Evolutionary conservation across 2,113 vertebrate species (phyloP), one percentile per base, ranked within the genome.

Genomic region (Chaetops frenatus): DNA sequence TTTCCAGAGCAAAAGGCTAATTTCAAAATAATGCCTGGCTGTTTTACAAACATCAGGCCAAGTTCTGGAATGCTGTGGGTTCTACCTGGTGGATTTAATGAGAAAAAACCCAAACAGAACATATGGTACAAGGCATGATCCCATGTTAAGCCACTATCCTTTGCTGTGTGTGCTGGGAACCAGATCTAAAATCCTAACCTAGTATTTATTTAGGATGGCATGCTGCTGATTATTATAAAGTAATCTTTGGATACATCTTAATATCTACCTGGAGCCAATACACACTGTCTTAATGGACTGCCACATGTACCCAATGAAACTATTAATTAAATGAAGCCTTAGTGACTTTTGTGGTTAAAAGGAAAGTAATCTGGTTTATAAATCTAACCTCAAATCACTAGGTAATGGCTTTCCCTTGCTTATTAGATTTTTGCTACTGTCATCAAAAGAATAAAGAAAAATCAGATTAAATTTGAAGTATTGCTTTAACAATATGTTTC

Each of bases 261-360:
- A 91, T 86, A 57, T 53, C 94, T 76, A 95, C 84, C 82, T 94
- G 80, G 38, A 94, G 67, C 71, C 53, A 47, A 88, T 90, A 56
- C 24, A 69, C 31, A 71, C 22, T 45, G 31, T 80, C 81, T 58
- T 92, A 95, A 94, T 84, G 78, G 87, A 92, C 77, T 95, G 88
- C 60, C 81, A 80, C 45, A 61, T n/a, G 61, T 20, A 85, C 28
- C 65, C 54, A 85, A 60, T 54, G 40, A 93, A 94, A 91, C 83
- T 72, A 94, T 95, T 90, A 90, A 96, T 94, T 96, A 91, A 84
- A 94, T 86, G 31, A 85, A 88, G 65, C 45, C 88, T 76, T 76
- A 69, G 36, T 64, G 44, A 57, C 28, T 76, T 64, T 44, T 85
- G 51, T 58, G 50, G 53, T 64, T 93, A 81, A 92, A 77, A 73